Evolutionary conservation across 35 echinoderm and acorn worm genomes (phyloP).

Genomic region (Eucidaris tribuloides): DNA sequence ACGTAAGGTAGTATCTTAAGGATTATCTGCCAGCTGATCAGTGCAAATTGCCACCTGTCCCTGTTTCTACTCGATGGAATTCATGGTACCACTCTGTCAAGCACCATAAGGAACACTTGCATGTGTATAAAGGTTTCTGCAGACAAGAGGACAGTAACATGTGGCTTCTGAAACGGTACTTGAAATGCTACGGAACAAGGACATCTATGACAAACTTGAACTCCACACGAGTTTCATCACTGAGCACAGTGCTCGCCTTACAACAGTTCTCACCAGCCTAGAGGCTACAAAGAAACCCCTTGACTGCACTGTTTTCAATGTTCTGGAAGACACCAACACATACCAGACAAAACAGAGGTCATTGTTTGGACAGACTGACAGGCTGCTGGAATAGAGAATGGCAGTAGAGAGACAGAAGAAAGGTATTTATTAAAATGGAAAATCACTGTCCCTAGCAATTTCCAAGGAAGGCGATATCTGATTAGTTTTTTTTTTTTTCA

Average conservation of each 20-base stretch:
- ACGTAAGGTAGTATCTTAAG: too few species aligned
- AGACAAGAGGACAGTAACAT: slow-evolving; percentile 29
- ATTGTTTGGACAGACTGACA: slow-evolving; percentile 33
- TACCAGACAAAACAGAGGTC: slow-evolving; percentile 11
- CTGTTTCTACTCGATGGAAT: slow-evolving; percentile 46
- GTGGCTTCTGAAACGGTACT: slow-evolving; percentile 28
- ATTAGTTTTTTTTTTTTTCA: too few species aligned
- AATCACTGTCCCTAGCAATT: too few species aligned
- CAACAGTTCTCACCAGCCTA: slow-evolving; percentile 20
- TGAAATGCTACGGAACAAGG: slow-evolving; percentile 17
- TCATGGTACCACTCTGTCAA: slow-evolving; percentile 43
- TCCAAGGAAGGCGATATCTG: too few species aligned
- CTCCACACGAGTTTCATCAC: slow-evolving; percentile 25
- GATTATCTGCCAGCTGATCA: slow-evolving; percentile 39
- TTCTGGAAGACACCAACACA: background rate
- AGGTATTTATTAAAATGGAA: too few species aligned
- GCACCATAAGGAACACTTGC: slow-evolving; percentile 35
- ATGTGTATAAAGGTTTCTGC: slow-evolving; percentile 48
- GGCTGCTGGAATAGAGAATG: background rate
- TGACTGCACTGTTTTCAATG: slow-evolving; percentile 36
- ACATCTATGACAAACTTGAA: slow-evolving; percentile 30
- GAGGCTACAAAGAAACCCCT: slow-evolving; percentile 22
- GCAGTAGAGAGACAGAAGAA: background rate
- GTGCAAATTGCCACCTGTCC: slow-evolving; percentile 28
- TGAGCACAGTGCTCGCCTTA: background rate